Evolutionary conservation across 2,113 vertebrate species (phyloP), one percentile per base, ranked within the genome.

Genomic region (Cyanocitta stelleri): DNA sequence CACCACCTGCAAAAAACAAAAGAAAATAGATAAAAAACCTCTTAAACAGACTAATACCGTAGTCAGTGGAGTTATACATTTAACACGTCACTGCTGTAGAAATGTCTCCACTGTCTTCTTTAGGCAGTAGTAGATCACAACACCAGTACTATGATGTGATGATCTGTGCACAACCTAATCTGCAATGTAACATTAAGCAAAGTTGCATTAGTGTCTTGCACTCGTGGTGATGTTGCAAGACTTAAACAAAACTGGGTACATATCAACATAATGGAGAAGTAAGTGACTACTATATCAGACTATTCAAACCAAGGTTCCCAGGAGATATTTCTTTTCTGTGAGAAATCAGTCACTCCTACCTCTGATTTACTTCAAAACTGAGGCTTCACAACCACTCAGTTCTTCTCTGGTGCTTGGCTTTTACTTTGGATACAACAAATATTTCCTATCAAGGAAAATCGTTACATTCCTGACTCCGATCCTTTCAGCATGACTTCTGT

Each of bases 211-310:
- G 6, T 4, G 9, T 56, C 81, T 58, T 48, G 14, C 22, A 27
- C 75, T 85, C 1, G 0, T 5, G 29, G 18, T 43, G 39, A 54
- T 5, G 3, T 10, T 59, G 32, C 23, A 3, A 73, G 55, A 15
- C 6, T 54, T 69, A 33, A 4, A 20, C 1, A 2, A 48, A 66
- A 69, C 2, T 68, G 8, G 7, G 4, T 49, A 20, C 6, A 2
- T 9, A 58, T 13, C 18, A 48, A 16, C 46, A 41, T 18, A 32
- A n/a, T 1, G 4, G 39, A 74, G 30, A 71, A 84, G 21, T 0
- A 48, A 46, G 8, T 18, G 5, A 48, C 3, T 79, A 15, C 26
- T 48, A 6, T 19, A 72, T 59, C 49, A 75, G 55, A 14, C 46
- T 41, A 41, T 66, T 89, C 33, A 82, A 77, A 69, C 10, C 41